Conservation (phyloP, 2,888 invertebrate species). For the Lydus trimaculatus region DNA sequence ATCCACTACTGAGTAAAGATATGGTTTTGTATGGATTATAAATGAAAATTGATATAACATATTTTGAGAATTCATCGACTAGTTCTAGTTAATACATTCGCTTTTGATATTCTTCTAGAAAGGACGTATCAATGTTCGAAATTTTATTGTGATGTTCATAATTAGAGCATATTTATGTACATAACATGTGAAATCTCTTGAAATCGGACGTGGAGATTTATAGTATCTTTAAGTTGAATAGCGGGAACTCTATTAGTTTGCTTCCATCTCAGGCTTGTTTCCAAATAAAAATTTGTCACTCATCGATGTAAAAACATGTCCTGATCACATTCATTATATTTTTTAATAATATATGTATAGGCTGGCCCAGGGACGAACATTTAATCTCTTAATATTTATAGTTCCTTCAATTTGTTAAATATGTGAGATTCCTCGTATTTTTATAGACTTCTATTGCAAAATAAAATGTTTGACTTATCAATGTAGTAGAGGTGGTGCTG, state of each 20-base stretch:
- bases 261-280: not conserved
- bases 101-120: not conserved
- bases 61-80: too few species aligned
- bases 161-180: not conserved
- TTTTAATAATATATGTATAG: not conserved
- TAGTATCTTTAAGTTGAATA: constrained; percentile 7
- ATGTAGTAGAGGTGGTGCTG: too few species aligned
- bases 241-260: not conserved
- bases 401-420: too few species aligned
- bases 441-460: too few species aligned
- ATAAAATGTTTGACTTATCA: too few species aligned
- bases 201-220: not conserved
- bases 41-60: not conserved
- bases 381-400: not conserved
- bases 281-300: constrained; percentile 2
- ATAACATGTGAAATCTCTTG: constrained; percentile 10
- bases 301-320: not conserved
- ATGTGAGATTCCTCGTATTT: too few species aligned
- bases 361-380: not conserved
- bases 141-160: not conserved
- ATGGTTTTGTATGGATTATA: not conserved
- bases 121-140: not conserved
- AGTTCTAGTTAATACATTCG: too few species aligned
- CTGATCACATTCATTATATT: not conserved
- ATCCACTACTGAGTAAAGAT: too few species aligned